Evolutionary conservation across 35 echinoderm and acorn worm genomes (phyloP).

Genomic region (Chiridota heheva): DNA sequence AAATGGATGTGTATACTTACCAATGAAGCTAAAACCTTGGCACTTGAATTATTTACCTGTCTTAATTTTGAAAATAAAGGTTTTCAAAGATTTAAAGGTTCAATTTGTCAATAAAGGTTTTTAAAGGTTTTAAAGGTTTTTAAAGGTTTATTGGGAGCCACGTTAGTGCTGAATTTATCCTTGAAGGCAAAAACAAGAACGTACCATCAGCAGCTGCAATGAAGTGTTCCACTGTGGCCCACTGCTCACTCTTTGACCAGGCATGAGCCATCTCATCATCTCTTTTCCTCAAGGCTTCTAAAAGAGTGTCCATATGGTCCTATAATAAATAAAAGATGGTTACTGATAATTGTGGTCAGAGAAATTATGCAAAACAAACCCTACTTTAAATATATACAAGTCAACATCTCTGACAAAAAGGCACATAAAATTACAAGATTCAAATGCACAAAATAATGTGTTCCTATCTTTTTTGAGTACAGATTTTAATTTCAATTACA

Average conservation of each 20-base stretch:
- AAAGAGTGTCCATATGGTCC: constrained; percentile 89
- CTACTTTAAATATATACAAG: background rate
- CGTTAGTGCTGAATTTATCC: background rate
- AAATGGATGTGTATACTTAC: too few relatives aligned
- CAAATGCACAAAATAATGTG: background rate
- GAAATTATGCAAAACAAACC: background rate
- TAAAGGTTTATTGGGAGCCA: too few relatives aligned
- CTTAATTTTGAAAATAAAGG: too few relatives aligned
- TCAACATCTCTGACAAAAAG: background rate
- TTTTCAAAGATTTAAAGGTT: too few relatives aligned
- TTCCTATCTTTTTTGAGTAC: background rate
- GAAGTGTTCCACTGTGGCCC: constrained; percentile 91
- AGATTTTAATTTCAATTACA: too few relatives aligned
- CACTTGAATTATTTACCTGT: too few relatives aligned
- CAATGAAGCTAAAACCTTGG: too few relatives aligned
- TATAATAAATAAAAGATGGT: background rate
- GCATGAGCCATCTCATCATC: constrained; percentile 59
- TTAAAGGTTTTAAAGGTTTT: too few relatives aligned
- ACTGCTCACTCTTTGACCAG: constrained; percentile 94
- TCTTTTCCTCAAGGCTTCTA: constrained; percentile 61
- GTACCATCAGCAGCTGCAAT: constrained; percentile 77
- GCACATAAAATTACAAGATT: background rate
- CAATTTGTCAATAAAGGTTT: too few relatives aligned
- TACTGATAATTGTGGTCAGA: background rate
- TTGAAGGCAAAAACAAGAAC: background rate